These are phyloP conservation scores for Fistularia tabacaria DNA, from an alignment of 2,797 vertebrate genomes.

Conservation along the genomic window DNA sequence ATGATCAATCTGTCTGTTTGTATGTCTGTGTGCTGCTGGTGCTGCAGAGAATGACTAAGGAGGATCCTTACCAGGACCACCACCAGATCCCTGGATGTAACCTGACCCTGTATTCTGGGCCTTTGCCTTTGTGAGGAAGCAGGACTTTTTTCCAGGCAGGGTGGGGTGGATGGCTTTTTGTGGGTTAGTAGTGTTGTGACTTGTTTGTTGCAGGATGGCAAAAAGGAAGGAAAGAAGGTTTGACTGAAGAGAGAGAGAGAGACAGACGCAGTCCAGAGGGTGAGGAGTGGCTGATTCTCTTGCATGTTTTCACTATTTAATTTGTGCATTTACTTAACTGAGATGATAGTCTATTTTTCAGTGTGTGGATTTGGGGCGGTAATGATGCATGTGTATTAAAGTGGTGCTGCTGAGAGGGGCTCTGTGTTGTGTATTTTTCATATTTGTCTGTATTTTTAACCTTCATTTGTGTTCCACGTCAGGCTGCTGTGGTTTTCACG, in stretches of 20 bases:
- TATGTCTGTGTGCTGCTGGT: constrained; percentile 53
- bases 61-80: constrained; percentile 55
- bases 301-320: constrained; percentile 73
- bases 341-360: constrained; percentile 19
- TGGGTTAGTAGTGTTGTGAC: constrained; percentile 68
- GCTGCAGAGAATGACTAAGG: constrained; percentile 76
- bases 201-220: constrained; percentile 73
- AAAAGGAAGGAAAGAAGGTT: constrained; percentile 69
- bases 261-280: constrained; percentile 63
- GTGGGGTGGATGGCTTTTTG: constrained; percentile 69
- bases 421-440: constrained; percentile 46
- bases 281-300: constrained; percentile 74
- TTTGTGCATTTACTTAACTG: constrained; percentile 31
- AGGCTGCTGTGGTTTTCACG: constrained; percentile 52
- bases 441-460: constrained; percentile 41
- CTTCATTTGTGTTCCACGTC: constrained; percentile 40
- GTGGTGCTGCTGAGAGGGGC: constrained; percentile 18
- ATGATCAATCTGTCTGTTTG: constrained; percentile 57
- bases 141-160: constrained; percentile 53
- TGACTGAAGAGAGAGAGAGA: constrained; percentile 53
- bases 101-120: constrained; percentile 71
- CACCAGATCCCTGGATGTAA: constrained; percentile 70
- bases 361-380: constrained; percentile 26
- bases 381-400: constrained; percentile 59
- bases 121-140: constrained; percentile 65